Evolutionary conservation across 2,888 invertebrate species (phyloP).

Genomic region (Eupithecia centaureata): DNA sequence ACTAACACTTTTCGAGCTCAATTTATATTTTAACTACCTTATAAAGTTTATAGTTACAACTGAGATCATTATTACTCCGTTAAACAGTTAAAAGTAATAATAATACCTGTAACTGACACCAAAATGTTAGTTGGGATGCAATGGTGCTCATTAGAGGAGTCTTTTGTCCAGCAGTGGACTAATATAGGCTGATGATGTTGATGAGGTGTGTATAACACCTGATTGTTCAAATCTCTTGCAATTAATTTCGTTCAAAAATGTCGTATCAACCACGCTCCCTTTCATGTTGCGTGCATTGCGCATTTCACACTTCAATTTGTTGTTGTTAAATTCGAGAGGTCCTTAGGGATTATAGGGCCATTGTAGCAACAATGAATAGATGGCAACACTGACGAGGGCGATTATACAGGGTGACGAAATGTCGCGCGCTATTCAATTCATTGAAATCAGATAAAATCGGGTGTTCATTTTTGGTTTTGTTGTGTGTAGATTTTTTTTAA

Average conservation of each 20-base stretch:
- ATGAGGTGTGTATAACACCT: too few relatives aligned
- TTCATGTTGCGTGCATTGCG: slow-evolving; percentile 12
- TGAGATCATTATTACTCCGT: too few relatives aligned
- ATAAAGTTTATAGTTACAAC: too few relatives aligned
- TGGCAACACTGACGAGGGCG: slow-evolving; percentile 1
- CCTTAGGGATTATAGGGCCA: slow-evolving; percentile 25
- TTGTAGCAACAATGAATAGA: slow-evolving; percentile 17
- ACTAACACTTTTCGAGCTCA: too few relatives aligned
- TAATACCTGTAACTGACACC: too few relatives aligned
- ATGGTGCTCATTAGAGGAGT: too few relatives aligned
- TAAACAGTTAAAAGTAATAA: too few relatives aligned
- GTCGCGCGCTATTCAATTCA: slow-evolving; percentile 17
- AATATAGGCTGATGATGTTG: too few relatives aligned
- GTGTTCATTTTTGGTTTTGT: slow-evolving; percentile 2
- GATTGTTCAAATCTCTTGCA: background rate
- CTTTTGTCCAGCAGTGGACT: too few relatives aligned
- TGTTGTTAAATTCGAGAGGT: slow-evolving; percentile 25
- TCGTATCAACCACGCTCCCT: background rate
- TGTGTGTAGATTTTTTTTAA: background rate
- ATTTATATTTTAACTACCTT: too few relatives aligned
- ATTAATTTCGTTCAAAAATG: background rate
- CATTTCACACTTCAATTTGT: slow-evolving; percentile 23
- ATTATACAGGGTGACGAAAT: slow-evolving; percentile 18
- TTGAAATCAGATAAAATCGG: slow-evolving; percentile 12
- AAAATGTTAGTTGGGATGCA: too few relatives aligned